Percentiles rank a stretch among this genome's conserved stretches.
Evolutionary conservation across 2,797 vertebrate species (phyloP).

Genomic region (Manis javanica): DNA sequence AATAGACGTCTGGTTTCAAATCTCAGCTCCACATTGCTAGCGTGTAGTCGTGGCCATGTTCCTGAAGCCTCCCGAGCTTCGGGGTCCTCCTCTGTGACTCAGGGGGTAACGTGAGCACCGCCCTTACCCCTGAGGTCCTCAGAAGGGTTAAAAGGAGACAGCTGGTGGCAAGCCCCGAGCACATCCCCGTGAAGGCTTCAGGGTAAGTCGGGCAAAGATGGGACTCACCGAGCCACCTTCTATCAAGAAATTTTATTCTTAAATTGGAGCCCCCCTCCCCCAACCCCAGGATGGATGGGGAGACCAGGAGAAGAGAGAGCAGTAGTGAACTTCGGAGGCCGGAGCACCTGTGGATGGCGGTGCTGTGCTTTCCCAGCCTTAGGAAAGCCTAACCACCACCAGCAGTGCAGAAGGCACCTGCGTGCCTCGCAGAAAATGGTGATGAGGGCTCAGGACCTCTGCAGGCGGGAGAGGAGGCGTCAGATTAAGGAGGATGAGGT

Average conservation of each 20-base stretch:
- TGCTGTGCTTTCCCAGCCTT: not conserved
- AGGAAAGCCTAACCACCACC: not conserved
- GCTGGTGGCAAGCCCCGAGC: not conserved
- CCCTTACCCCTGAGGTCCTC: not conserved
- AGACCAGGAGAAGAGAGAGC: not conserved
- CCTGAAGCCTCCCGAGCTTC: not conserved
- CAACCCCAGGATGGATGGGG: not conserved
- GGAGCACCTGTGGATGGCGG: not conserved
- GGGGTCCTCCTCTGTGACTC: not conserved
- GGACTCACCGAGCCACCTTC: not conserved
- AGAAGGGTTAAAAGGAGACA: not conserved
- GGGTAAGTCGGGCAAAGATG: not conserved
- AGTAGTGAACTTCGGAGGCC: not conserved
- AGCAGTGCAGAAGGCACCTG: too few relatives aligned
- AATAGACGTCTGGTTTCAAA: not conserved
- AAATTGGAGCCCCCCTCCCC: not conserved
- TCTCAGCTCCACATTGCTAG: not conserved
- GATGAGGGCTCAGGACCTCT: too few relatives aligned
- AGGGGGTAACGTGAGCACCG: not conserved
- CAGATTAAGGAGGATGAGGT: not conserved
- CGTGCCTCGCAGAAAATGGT: not conserved
- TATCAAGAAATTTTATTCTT: not conserved
- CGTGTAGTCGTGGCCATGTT: not conserved
- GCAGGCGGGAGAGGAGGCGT: not conserved
- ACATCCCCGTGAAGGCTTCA: not conserved